phyloP scores from a whole-genome alignment of 2,797 vertebrate genomes.

The Alca torda region DNA sequence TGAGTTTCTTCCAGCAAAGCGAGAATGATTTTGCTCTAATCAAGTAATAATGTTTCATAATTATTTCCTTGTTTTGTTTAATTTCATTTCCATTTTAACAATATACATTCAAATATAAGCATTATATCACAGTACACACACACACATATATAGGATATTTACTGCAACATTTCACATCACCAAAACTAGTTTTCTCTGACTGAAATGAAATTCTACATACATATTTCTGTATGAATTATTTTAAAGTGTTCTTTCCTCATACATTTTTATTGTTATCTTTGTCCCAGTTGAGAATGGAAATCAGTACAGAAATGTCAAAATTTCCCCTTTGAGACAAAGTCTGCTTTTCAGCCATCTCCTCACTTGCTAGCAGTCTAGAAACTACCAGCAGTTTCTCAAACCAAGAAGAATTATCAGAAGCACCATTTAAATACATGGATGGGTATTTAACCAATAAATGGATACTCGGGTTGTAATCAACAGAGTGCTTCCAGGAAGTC shows the following conservation, averaged over 20 bases:
- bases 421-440: neutral
- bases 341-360: neutral
- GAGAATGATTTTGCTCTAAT: neutral
- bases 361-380: neutral
- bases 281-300: neutral
- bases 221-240: neutral
- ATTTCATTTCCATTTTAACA: neutral
- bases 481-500: neutral
- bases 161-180: neutral
- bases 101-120: neutral
- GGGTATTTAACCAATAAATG: neutral
- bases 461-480: neutral
- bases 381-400: neutral
- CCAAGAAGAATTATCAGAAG: neutral
- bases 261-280: conserved; percentile 30
- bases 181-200: neutral
- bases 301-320: neutral
- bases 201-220: neutral
- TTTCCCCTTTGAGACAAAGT: neutral
- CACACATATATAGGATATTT: neutral
- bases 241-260: conserved; percentile 3
- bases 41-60: neutral
- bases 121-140: neutral
- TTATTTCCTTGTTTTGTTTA: neutral
- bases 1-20: neutral